Percentiles rank a stretch among this genome's conserved stretches.
These are phyloP conservation scores for Sceloporus undulatus DNA, from an alignment of 2,113 vertebrate species.

Conservation along the genomic window DNA sequence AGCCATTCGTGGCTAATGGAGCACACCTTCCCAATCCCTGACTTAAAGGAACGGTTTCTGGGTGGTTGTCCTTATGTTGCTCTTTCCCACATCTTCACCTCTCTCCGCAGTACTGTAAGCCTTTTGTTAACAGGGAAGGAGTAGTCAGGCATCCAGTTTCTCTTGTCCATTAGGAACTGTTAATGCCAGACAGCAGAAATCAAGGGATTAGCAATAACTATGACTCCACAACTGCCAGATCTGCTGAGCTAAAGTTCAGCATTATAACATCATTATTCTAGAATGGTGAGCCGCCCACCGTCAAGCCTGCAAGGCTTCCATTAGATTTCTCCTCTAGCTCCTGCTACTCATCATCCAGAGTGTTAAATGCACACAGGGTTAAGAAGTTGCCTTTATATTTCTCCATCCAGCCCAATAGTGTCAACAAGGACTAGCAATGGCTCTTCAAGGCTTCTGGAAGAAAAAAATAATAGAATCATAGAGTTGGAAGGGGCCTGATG, in stretches of 20 bases:
- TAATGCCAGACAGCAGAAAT: conserved; percentile 17
- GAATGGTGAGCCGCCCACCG: neutral
- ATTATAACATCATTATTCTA: conserved; percentile 39
- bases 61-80: neutral
- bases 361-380: neutral
- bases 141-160: neutral
- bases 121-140: neutral
- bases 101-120: neutral
- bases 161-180: conserved; percentile 12
- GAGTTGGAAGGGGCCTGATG: too few relatives aligned
- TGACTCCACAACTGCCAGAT: neutral
- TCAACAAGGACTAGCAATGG: neutral
- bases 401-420: neutral
- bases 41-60: neutral
- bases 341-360: fast-evolving
- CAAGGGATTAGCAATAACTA: conserved; percentile 20
- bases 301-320: conserved; percentile 14
- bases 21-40: too few relatives aligned
- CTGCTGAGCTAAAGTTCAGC: conserved; percentile 46
- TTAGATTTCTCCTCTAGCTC: conserved; percentile 9
- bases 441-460: neutral
- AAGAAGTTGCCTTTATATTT: neutral
- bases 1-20: too few relatives aligned
- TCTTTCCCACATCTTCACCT: neutral
- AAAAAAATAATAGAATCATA: too few relatives aligned